Conservation (phyloP, 2,113 vertebrate species). For the Heterotis niloticus region DNA sequence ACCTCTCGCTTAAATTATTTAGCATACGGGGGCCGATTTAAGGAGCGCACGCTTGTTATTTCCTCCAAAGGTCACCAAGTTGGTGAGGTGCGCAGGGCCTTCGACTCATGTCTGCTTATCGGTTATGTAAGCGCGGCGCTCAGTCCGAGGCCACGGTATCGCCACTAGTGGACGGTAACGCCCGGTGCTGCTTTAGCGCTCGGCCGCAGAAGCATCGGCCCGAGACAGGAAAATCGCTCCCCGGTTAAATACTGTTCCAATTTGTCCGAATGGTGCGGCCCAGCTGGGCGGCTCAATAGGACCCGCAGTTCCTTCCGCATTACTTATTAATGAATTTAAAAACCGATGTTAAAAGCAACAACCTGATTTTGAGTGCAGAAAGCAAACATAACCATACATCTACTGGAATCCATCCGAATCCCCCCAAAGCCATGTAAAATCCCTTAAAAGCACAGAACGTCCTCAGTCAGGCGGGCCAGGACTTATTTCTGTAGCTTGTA, state of each 20-base stretch:
- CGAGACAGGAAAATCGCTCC: not conserved
- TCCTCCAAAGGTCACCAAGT: conserved; percentile 77
- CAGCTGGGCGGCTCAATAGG: not conserved
- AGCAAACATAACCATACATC: too few species aligned
- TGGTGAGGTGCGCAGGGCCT: conserved; percentile 67
- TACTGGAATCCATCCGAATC: too few species aligned
- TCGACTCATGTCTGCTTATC: conserved; percentile 57
- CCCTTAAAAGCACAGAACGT: too few species aligned
- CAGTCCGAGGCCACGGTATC: not conserved
- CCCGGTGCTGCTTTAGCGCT: not conserved
- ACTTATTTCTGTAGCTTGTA: too few species aligned
- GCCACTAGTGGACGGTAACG: too few species aligned
- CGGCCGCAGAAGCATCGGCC: not conserved
- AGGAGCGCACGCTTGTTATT: conserved; percentile 53
- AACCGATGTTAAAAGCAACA: too few species aligned
- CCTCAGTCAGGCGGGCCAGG: too few species aligned
- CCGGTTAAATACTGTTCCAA: conserved; percentile 7
- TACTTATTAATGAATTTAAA: too few species aligned
- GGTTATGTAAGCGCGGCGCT: conserved; percentile 24
- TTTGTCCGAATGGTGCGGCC: not conserved
- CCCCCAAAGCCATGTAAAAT: too few species aligned
- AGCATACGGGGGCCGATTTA: conserved; percentile 69
- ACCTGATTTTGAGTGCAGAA: too few species aligned
- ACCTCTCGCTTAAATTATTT: conserved; percentile 76
- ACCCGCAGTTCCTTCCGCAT: too few species aligned